phyloP scores from a whole-genome alignment of 2,888 invertebrate genomes.

The Caenorhabditis panamensis region DNA sequence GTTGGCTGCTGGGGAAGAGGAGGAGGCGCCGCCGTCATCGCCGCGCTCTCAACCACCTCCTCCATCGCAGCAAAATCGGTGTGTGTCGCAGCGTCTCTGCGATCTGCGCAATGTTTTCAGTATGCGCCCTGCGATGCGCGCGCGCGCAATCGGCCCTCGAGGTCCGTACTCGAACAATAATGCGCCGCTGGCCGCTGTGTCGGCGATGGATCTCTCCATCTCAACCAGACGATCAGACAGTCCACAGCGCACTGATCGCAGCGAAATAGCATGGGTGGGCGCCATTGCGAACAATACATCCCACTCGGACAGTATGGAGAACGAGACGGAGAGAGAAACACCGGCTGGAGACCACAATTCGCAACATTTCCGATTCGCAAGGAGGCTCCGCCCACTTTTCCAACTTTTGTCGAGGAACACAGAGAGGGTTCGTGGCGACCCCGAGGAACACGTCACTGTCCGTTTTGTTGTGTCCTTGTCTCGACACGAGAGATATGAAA shows the following conservation, averaged over 20 bases:
- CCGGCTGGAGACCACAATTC: slow-evolving; percentile 44
- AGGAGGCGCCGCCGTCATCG: slow-evolving; percentile 54
- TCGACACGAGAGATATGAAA: neutral
- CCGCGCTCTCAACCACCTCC: too few species aligned
- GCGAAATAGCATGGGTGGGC: slow-evolving; percentile 58
- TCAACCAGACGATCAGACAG: too few species aligned
- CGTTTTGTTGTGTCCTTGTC: neutral
- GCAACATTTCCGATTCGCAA: slow-evolving; percentile 42
- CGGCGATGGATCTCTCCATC: too few species aligned
- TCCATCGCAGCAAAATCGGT: too few species aligned
- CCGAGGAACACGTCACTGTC: neutral
- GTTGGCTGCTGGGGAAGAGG: too few species aligned
- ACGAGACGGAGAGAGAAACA: slow-evolving; percentile 28
- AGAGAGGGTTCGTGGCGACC: neutral
- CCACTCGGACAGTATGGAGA: slow-evolving; percentile 42
- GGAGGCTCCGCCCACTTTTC: neutral
- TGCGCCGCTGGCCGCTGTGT: too few species aligned
- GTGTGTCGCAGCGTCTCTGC: too few species aligned
- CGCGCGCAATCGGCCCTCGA: slow-evolving; percentile 54
- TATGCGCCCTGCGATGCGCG: slow-evolving; percentile 40
- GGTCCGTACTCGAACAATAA: slow-evolving; percentile 57
- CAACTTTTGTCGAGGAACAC: too few species aligned
- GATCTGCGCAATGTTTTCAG: slow-evolving; percentile 32
- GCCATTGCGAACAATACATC: slow-evolving; percentile 44
- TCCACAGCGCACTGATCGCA: slow-evolving; percentile 35